Evolutionary conservation across 2,888 invertebrate species (phyloP), one percentile per base, ranked within the genome.

Genomic region (Stenolophus ochropezus): DNA sequence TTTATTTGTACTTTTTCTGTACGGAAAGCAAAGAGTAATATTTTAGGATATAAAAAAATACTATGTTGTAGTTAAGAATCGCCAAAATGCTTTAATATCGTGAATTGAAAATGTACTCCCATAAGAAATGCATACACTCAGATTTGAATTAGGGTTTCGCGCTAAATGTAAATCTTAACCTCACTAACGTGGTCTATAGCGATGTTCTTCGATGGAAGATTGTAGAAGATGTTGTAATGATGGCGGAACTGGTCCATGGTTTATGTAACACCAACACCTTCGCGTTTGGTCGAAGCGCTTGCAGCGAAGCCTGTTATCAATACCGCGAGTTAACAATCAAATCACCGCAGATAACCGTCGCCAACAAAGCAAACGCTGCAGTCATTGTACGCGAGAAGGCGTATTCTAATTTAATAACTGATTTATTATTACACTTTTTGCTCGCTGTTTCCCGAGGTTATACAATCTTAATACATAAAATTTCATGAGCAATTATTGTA

Each of bases 331-430:
- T 73, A 73, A 73, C 73, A 73, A 73, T 73, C 73, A 49, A 73
- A 73, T 73, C 20, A 49, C n/a, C 23, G n/a, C 14, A 73, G 73
- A 73, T 69, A 69, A 69, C 33, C 20, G 42, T 69, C 23, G 61
- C 61, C 61, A 61, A 61, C 61, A 61, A 61, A 61, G 61, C 61
- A 61, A 61, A 61, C 33, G 20, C 21, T 56, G 18, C 18, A 53
- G 56, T 21, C 21, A 21, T 23, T 61, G n/a, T n/a, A 47, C 20
- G 73, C n/a, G 73, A 73, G 58, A 18, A 80, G 80, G 80, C 80
- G 80, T 79, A 79, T 80, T 80, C 80, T 80, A 80, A 80, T 80
- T 80, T 80, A 80, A 80, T 80, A 80, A 80, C 80, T 80, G 80
- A 80, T 80, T 80, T 80, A 80, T 80, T 80, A 80, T 73, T 25